Base-by-base conservation (phyloP, 2,113 vertebrate species). In the Brachypodius melanocephalos region DNA sequence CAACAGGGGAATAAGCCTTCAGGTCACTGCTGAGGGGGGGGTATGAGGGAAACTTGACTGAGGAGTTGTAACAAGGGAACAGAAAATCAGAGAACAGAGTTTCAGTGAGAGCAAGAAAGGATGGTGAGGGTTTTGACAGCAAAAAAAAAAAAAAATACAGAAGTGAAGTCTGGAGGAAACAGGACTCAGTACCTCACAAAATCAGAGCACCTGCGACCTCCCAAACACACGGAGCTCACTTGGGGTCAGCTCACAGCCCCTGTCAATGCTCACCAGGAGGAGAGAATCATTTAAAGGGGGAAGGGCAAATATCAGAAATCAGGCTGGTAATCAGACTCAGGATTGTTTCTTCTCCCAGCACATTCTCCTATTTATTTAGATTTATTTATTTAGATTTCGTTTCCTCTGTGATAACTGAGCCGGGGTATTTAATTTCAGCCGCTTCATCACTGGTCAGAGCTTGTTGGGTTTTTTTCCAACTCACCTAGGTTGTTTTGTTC, bases 21-120 rank as follows among this genome's bases (percentile, higher is more conserved):
- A 12, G 38, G 52, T 71, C 40, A 13, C 52, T 72, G 79, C n/a
- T 43, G 48, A 72, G 57, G 43, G 12, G 2, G 1, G 25, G 9
- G 38, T 38, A 16, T 0, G 0, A 9, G 26, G 65, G 22, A 42
- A 69, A 89, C 26, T 14, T 10, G 48, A 12, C 40, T 12, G 11
- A 40, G 19, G 26, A 59, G 17, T 18, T 14, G 24, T 16, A 38
- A 32, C 24, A 67, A 46, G 12, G 36, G 20, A 31, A 28, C 1
- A 3, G 66, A 83, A 77, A 57, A 88, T 31, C 31, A 28, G 17
- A 43, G 21, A 61, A 14, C 0, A 66, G 49, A 7, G 38, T 42
- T 69, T 62, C 28, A 31, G 17, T 24, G 51, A 58, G 25, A 19
- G 51, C 21, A 40, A 38, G 49, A 49, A 63, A 46, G 38, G 8